Evolutionary conservation across 2,797 vertebrate genomes (phyloP), one percentile per base, ranked within the genome.

Genomic region (Pseudochromis fuscus): DNA sequence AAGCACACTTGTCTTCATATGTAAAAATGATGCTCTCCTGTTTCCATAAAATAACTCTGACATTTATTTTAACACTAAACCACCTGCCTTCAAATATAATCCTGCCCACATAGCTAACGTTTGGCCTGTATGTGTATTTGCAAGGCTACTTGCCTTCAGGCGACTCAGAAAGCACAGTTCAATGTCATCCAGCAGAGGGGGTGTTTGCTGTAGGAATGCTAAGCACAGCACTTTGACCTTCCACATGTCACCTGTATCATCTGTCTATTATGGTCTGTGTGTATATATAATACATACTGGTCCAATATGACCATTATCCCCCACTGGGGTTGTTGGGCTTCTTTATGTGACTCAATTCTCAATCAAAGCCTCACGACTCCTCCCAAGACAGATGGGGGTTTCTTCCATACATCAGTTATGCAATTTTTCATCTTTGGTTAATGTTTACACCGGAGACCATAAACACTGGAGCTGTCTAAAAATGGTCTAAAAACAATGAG

Each of bases 111-210:
- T 30, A 7, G 28, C 25, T 5, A 5, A 10, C 46, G 30, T 30
- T 6, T 55, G 37, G 40, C 9, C 27, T 49, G 7, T 11, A 45
- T 35, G 64, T 55, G 38, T 27, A 15, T 19, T 65, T 48, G 44
- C 3, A 55, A 3, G 19, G 19, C 7, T 3, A 28, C 13, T 48
- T 38, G 35, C 23, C 52, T 44, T 38, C 16, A 18, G 15, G 11
- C 42, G 31, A 45, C 35, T 9, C 37, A 30, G 25, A 62, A 24
- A 38, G 70, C 49, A 61, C 13, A 77, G 71, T 61, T 60, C 51
- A 56, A 4, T 23, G 23, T 12, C 65, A 53, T 86, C 87, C 88
- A 91, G 87, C 78, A 89, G 87, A 75, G 83, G 87, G 87, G 53
- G 86, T 76, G 65, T 86, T 81, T 82, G 71, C 67, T 75, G 50